Percentiles rank a stretch among this genome's conserved stretches.
Conservation (phyloP, 2,113 vertebrate genomes). For the Xenus cinereus region DNA sequence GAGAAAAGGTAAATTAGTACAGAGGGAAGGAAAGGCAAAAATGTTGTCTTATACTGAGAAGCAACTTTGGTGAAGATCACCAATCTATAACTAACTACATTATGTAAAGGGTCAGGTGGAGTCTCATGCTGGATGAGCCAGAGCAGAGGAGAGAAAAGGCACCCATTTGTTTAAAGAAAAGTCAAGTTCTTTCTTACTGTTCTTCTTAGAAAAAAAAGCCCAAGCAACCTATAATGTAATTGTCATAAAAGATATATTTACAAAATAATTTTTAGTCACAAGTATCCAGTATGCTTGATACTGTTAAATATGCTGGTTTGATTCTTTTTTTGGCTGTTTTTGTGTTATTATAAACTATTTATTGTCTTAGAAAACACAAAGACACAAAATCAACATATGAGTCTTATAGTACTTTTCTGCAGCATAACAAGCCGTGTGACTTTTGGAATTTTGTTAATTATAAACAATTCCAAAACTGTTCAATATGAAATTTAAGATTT, state of each 20-base stretch:
- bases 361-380: neutral
- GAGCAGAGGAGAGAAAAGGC: neutral
- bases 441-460: neutral
- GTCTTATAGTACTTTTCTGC: neutral
- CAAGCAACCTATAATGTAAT: neutral
- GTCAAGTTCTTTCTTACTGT: neutral
- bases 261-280: neutral
- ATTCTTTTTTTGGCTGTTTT: neutral
- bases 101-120: neutral
- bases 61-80: neutral
- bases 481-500: neutral
- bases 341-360: neutral
- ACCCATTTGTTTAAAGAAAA: neutral
- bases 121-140: neutral
- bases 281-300: neutral
- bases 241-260: neutral
- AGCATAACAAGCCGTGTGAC: neutral
- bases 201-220: neutral
- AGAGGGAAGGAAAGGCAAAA: neutral
- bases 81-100: neutral
- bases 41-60: neutral
- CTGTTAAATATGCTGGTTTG: neutral
- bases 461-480: neutral
- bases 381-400: neutral
- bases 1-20: neutral